Base-by-base conservation (phyloP, 2,888 invertebrate species). In the Osmoderma eremita region DNA sequence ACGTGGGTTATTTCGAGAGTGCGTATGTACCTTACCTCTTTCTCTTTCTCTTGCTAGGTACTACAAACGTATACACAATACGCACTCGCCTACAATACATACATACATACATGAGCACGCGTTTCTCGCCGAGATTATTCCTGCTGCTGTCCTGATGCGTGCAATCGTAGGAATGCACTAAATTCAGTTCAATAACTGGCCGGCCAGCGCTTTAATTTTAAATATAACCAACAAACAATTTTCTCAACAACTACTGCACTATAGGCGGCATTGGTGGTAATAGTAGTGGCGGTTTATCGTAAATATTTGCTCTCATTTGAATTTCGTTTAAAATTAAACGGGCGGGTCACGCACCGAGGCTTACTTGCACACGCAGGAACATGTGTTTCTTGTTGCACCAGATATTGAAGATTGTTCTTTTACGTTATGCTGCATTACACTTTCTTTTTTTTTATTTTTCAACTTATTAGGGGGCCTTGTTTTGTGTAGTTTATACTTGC, bases 1-100 rank as follows among this genome's bases (percentile, higher is more conserved):
- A 75, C 73, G 75, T 75, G 74, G 73, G 73, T 73, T 74, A 74
- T 75, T 74, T 72, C 70, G 70, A 73, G 69, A 72, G 70, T 70
- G 69, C 69, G 69, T 72, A 70, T 69, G 68, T 70, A 70, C 58
- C 53, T 13, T 53, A 12, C 17, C 53, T 53, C 8, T 53, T 13
- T 20, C 22, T 36, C 53, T 51, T 13, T 8, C 30, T 13, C 36
- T 17, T 13, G 53, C 17, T 36, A 36, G 18, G 13, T 38, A 15
- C 18, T 53, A 58, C 30, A 39, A 39, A 24, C 54, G 24, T 18
- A 41, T 41, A 13, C 22, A 56, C 41, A 41, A 56, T 45, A 58
- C 30, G 22, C 30, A 45, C 58, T 24, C 58, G 58, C 45, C 39
- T 58, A 58, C 65, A 65, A 54, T 54, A 65, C 56, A 56, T 10